Conservation (phyloP, 2,888 invertebrate genomes). For the Spilarctia lutea region DNA sequence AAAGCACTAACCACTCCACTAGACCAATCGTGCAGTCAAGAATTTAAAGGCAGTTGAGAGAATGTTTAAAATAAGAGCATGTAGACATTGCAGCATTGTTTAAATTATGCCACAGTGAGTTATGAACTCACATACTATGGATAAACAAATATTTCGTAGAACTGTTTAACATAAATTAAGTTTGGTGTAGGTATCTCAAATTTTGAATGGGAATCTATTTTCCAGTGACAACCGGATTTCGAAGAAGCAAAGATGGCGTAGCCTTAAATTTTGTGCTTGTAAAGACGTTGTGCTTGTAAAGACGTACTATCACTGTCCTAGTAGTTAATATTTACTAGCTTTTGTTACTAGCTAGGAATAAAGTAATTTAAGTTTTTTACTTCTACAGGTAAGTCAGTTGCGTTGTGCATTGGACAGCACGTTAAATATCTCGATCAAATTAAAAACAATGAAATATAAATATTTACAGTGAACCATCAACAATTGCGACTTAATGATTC, state of each 20-base stretch:
- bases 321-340: too few species aligned
- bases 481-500: conserved; percentile 49
- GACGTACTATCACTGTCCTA: too few species aligned
- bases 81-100: background rate
- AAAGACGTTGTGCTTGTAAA: too few species aligned
- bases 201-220: too few species aligned
- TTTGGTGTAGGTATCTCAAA: too few species aligned
- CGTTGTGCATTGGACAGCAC: conserved; percentile 33
- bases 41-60: too few species aligned
- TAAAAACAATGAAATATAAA: conserved; percentile 59
- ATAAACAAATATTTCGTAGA: background rate
- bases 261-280: too few species aligned
- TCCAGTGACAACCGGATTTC: too few species aligned
- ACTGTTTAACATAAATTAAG: background rate
- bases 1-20: too few species aligned
- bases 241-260: too few species aligned
- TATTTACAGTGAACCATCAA: conserved; percentile 54
- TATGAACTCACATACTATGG: background rate
- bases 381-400: conserved; percentile 16
- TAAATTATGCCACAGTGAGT: background rate
- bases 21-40: too few species aligned
- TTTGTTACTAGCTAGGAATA: too few species aligned
- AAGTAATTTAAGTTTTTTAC: background rate
- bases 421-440: conserved; percentile 35
- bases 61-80: background rate